Evolutionary conservation across 2,797 vertebrate genomes (phyloP).

Genomic region (Eulemur mongoz): DNA sequence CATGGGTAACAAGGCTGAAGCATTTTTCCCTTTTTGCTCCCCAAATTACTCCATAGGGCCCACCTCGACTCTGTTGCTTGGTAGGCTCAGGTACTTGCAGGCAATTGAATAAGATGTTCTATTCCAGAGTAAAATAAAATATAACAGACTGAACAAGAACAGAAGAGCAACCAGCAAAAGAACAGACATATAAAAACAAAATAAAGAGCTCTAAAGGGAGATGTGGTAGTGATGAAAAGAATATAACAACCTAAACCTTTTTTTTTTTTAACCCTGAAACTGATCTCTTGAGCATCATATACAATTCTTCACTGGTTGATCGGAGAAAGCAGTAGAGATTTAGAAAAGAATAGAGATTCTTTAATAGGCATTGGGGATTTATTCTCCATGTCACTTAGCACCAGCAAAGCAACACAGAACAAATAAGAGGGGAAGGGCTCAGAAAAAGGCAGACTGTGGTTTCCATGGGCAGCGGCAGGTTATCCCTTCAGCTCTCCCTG

Average conservation of each 20-base stretch:
- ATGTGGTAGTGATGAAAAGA: slow-evolving; percentile 40
- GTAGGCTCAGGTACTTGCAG: neutral
- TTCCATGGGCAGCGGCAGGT: neutral
- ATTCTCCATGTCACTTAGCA: slow-evolving; percentile 37
- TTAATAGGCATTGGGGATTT: slow-evolving; percentile 48
- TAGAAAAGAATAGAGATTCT: slow-evolving; percentile 45
- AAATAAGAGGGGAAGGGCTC: neutral
- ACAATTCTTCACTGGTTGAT: slow-evolving; percentile 64
- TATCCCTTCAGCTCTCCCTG: neutral
- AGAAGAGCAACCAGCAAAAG: slow-evolving; percentile 51
- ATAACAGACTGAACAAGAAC: slow-evolving; percentile 56
- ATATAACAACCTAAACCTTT: slow-evolving; percentile 50
- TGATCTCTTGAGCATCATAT: slow-evolving; percentile 64
- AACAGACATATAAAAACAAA: slow-evolving; percentile 65
- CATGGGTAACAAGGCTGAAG: neutral
- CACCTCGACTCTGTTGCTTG: neutral
- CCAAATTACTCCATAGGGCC: neutral
- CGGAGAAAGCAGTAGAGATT: slow-evolving; percentile 50
- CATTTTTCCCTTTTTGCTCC: neutral
- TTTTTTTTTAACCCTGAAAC: slow-evolving; percentile 27
- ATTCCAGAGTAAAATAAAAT: slow-evolving; percentile 59
- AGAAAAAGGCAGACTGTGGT: neutral
- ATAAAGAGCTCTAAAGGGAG: slow-evolving; percentile 61
- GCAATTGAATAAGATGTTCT: slow-evolving; percentile 45
- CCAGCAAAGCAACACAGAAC: slow-evolving; percentile 31